Evolutionary conservation across 2,888 invertebrate species (phyloP), one percentile per base, ranked within the genome.

Genomic region (Hesperia comma): DNA sequence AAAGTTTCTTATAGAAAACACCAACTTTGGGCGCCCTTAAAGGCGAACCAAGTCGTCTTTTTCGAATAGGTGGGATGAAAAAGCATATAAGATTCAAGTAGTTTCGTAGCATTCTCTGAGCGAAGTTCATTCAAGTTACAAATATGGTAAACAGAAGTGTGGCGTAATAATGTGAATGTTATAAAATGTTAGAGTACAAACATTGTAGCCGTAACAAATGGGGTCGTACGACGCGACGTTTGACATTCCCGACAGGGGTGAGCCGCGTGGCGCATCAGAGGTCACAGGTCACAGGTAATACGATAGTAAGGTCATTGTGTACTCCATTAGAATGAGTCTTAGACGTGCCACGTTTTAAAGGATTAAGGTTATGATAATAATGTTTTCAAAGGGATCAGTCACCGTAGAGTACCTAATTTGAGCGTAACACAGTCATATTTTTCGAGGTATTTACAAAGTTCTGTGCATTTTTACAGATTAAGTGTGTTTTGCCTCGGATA

Each of bases 221-320:
- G 83, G 85, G 81, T 81, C 76, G 77, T 62, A 72, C 72, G 75
- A 72, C 75, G 75, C 72, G 75, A 72, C 75, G 75, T 76, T 74
- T 77, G 75, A 66, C 70, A 71, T 66, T 74, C 74, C 72, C 72
- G 66, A 64, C 71, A 76, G 76, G 72, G 75, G 58, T 66, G 54
- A 56, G 70, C 86, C 90, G 88, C 90, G 90, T 88, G 90, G 84
- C 87, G 66, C 37, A 54, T 19, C 67, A 69, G 81, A 82, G 87
- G 87, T 88, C 85, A 84, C 77, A 82, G 86, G 85, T 87, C 85
- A 82, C 76, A 53, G 53, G 56, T 37, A 17, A 37, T 62, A 75
- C 75, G 74, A 77, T 75, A 78, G 74, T 83, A 67, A 86, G 85
- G 84, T 86, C 84, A 85, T 76, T 78, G 33, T 55, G 43, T 58